Percentiles rank a stretch among this genome's conserved stretches.
These are phyloP conservation scores for Coelopa frigida DNA, from an alignment of 1,140 invertebrate genomes.

Conservation along the genomic window DNA sequence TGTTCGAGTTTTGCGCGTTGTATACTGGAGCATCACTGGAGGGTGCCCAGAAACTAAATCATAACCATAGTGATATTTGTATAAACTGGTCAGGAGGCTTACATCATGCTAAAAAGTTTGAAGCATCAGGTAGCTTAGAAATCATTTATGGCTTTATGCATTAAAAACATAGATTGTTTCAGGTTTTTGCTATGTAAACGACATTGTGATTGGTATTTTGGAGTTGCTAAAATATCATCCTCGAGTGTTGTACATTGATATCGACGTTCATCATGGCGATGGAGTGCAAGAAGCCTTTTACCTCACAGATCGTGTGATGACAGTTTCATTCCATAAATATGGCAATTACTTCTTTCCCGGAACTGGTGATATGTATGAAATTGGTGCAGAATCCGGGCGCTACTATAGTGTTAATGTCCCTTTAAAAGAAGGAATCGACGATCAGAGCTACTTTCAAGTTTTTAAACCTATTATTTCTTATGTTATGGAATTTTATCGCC, in stretches of 20 bases:
- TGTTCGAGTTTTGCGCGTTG: constrained; percentile 98
- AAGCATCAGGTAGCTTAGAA: constrained; percentile 76
- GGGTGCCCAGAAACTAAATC: constrained; percentile 91
- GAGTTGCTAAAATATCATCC: constrained; percentile 94
- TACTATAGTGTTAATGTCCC: constrained; percentile 98
- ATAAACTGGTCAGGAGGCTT: constrained; percentile 99
- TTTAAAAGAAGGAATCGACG: constrained; percentile 93
- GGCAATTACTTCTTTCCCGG: constrained; percentile 98
- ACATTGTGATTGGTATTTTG: constrained; percentile 96
- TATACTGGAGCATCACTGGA: constrained; percentile 94
- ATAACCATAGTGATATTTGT: constrained; percentile 91
- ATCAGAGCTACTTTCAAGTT: constrained; percentile 84
- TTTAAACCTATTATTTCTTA: constrained; percentile 91
- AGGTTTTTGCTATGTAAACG: constrained; percentile 59
- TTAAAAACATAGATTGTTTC: neutral
- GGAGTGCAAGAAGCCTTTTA: constrained; percentile 99
- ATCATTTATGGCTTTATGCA: neutral
- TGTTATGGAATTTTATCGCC: constrained; percentile 95
- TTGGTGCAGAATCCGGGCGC: constrained; percentile 83
- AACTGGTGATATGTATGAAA: constrained; percentile 97
- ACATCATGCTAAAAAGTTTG: constrained; percentile 99
- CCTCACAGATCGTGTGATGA: constrained; percentile 97
- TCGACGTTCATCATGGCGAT: constrained; percentile 99
- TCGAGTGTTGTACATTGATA: constrained; percentile 96
- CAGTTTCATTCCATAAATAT: constrained; percentile 98